Conservation (phyloP, 1,140 invertebrate genomes). For the Oppia nitens region DNA sequence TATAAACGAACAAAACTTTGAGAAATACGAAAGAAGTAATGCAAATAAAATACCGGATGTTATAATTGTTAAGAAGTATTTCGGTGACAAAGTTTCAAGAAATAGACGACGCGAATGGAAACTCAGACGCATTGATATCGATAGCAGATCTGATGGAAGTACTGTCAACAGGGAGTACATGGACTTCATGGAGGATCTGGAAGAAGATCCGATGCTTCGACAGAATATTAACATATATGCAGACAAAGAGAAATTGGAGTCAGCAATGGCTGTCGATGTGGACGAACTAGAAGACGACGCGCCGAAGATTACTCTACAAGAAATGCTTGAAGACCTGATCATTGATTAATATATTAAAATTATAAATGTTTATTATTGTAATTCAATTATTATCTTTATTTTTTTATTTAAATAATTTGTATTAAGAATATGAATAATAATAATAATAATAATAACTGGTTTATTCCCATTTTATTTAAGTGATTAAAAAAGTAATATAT, state of each 20-base stretch:
- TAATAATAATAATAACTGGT: too few relatives aligned
- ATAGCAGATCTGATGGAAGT: constrained; percentile 27
- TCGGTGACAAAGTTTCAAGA: constrained; percentile 49
- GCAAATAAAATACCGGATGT: constrained; percentile 62
- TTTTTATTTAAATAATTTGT: too few relatives aligned
- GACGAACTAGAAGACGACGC: constrained; percentile 46
- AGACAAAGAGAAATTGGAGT: constrained; percentile 11
- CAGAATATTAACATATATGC: constrained; percentile 85
- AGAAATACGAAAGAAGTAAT: constrained; percentile 45
- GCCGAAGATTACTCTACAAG: constrained; percentile 75
- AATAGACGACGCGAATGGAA: constrained; percentile 73
- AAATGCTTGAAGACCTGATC: constrained; percentile 86
- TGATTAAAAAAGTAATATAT: too few relatives aligned
- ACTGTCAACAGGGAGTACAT: constrained; percentile 57
- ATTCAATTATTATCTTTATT: too few relatives aligned
- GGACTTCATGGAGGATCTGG: constrained; percentile 91
- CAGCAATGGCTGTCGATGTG: constrained; percentile 29
- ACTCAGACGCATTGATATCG: constrained; percentile 56
- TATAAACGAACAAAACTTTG: constrained; percentile 71
- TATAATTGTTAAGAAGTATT: constrained; percentile 80
- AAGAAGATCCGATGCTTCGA: constrained; percentile 75
- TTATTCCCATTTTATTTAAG: too few relatives aligned
- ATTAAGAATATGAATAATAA: too few relatives aligned
- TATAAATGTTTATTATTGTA: too few relatives aligned
- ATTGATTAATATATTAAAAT: constrained; percentile 11